Percentiles rank a stretch among this genome's conserved stretches.
Evolutionary conservation across 2,888 invertebrate genomes (phyloP).

Genomic region (Neoascia interrupta): DNA sequence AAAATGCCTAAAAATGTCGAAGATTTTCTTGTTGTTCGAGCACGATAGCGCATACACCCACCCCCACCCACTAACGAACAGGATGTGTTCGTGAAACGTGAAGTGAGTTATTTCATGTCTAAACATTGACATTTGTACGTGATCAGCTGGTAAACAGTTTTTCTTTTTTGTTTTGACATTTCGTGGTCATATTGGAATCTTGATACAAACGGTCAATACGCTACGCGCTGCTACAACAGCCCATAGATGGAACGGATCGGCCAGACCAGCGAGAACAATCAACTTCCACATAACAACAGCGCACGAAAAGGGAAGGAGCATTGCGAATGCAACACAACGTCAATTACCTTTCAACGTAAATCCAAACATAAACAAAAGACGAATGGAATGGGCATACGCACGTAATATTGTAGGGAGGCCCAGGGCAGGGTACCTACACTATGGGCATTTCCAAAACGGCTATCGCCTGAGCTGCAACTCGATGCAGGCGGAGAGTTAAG

Average conservation of each 20-base stretch:
- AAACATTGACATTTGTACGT: constrained; percentile 34
- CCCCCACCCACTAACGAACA: constrained; percentile 5
- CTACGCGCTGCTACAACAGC: too few relatives aligned
- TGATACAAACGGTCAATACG: constrained; percentile 9
- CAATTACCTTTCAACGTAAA: constrained; percentile 59
- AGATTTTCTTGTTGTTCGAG: constrained; percentile 50
- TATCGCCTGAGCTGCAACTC: constrained; percentile 12
- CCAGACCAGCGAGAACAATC: constrained; percentile 5
- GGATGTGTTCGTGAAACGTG: constrained; percentile 16
- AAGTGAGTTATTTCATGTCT: constrained; percentile 34
- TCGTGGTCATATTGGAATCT: constrained; percentile 38
- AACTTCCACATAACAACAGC: constrained; percentile 31
- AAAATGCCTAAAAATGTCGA: constrained; percentile 1
- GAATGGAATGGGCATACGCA: not conserved
- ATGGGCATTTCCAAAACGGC: constrained; percentile 31
- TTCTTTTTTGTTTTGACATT: constrained; percentile 12
- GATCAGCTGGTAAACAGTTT: constrained; percentile 33
- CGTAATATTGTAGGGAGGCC: constrained; percentile 9
- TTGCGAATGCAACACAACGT: constrained; percentile 43
- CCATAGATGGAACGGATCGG: constrained; percentile 24
- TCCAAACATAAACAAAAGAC: constrained; percentile 15
- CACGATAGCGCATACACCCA: constrained; percentile 34
- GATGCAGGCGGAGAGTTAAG: not conserved
- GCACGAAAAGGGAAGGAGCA: constrained; percentile 6
- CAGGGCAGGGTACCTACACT: too few relatives aligned